phyloP scores from a whole-genome alignment of 2,113 vertebrate species.

The Nesospiza acunhae region DNA sequence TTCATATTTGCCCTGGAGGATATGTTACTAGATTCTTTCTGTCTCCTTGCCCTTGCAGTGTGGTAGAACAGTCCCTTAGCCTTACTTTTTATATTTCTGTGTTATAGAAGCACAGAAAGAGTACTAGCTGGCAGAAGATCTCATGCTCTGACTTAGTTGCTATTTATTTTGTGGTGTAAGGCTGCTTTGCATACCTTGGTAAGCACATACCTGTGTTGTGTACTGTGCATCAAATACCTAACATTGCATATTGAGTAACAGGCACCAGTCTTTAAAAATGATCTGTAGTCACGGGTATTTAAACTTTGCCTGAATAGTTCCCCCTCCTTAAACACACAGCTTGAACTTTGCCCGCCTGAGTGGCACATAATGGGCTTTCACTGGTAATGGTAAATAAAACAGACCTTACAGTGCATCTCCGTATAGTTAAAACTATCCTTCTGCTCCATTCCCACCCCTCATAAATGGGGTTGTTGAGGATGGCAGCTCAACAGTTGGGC shows the following conservation, averaged over 20 bases:
- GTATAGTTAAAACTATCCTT: neutral
- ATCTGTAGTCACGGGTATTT: neutral
- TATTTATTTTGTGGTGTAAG: neutral
- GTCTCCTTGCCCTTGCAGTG: accelerated
- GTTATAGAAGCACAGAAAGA: neutral
- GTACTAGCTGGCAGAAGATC: neutral
- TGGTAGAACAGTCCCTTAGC: neutral
- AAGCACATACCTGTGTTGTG: neutral
- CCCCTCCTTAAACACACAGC: neutral
- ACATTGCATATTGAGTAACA: neutral
- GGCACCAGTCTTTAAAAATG: neutral
- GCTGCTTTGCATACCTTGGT: neutral
- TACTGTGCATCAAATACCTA: neutral
- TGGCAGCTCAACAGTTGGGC: neutral
- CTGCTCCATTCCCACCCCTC: neutral
- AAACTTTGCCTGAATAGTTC: neutral
- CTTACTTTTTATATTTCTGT: neutral
- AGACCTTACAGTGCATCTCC: neutral
- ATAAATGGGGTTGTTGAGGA: neutral
- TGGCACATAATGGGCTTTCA: neutral
- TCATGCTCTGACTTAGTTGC: neutral
- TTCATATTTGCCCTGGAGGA: neutral
- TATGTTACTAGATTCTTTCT: neutral
- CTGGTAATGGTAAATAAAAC: neutral
- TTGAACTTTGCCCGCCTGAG: neutral